These are phyloP conservation scores for Labrus mixtus DNA, from an alignment of 2,113 vertebrate species.

Conservation along the genomic window DNA sequence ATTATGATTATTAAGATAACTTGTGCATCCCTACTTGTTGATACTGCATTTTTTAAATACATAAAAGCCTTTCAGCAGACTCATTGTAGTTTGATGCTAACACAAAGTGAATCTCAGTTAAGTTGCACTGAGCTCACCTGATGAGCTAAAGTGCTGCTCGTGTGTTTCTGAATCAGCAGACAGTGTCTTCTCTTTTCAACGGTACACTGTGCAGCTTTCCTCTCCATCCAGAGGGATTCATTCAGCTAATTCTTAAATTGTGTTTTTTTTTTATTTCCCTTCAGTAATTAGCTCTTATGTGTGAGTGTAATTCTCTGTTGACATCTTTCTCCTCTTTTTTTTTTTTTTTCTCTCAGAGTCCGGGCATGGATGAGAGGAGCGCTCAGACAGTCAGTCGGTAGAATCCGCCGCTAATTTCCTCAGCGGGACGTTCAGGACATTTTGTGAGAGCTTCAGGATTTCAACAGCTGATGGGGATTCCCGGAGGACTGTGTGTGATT, in stretches of 20 bases:
- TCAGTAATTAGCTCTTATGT: slow-evolving; percentile 69
- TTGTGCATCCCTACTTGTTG: too few species aligned
- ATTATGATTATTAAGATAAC: too few species aligned
- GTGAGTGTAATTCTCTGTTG: slow-evolving; percentile 59
- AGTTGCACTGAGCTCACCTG: slow-evolving; percentile 20
- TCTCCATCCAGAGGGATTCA: slow-evolving; percentile 39
- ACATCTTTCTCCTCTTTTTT: slow-evolving; percentile 42
- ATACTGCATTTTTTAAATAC: too few species aligned
- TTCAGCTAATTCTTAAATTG: slow-evolving; percentile 28
- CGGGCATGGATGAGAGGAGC: slow-evolving; percentile 59
- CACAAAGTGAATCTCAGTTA: not conserved
- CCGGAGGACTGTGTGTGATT: slow-evolving; percentile 54
- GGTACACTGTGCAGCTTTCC: slow-evolving; percentile 29
- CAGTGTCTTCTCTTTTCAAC: slow-evolving; percentile 9
- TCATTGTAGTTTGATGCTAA: not conserved
- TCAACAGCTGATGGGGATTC: slow-evolving; percentile 48
- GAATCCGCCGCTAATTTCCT: slow-evolving; percentile 51
- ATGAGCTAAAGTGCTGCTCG: slow-evolving; percentile 15
- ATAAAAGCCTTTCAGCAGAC: too few species aligned
- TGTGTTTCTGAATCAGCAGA: slow-evolving; percentile 9
- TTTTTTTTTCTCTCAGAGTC: slow-evolving; percentile 10
- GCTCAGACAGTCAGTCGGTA: slow-evolving; percentile 2
- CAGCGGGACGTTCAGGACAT: slow-evolving; percentile 35
- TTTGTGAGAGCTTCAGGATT: slow-evolving; percentile 34
- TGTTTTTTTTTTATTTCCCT: slow-evolving; percentile 16